Evolutionary conservation across 2,113 vertebrate species (phyloP), one percentile per base, ranked within the genome.

Genomic region (Oncorhynchus kisutch): DNA sequence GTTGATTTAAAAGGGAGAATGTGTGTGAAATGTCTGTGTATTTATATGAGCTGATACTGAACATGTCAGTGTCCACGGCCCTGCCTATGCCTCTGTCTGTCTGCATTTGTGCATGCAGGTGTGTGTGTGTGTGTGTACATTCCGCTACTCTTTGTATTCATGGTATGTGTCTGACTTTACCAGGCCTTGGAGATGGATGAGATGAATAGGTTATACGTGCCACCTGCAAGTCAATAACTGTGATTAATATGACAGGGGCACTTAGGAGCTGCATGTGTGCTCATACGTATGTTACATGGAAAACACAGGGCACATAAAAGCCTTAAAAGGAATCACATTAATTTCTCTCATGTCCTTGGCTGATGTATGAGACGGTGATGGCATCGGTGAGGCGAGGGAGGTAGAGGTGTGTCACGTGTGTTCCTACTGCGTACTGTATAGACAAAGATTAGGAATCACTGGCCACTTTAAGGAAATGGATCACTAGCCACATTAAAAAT

Each of bases 231-330:
- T 51, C 54, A 64, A 20, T 80, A 34, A 75, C 31, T 1, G 45
- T 69, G 66, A 73, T 76, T 72, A 8, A 73, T 71, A 13, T 34
- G 49, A 80, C 62, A 64, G 54, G 4, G 7, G 31, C 14, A 25
- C 49, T 79, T 59, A 71, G 31, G 12, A 64, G 62, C 25, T 71
- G 67, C 72, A 70, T 29, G 18, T 54, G 64, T 57, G 45, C 18
- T 54, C 65, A 75, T 68, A 49, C 54, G 45, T 67, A 67, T 51
- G 22, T 57, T 59, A 67, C 62, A 51, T 51, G 45, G 5, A 54
- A 48, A 74, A 66, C 73, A 68, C 25, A 6, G 34, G 31, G 11
- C 18, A 13, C n/a, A 64, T 73, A 73, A 75, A 71, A 65, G 29
- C 48, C 14, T 27, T 48, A 25, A 70, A 62, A 59, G 54, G 29